Evolutionary conservation across 2,888 invertebrate genomes (phyloP).

Genomic region (Kryphioiulus occultus): DNA sequence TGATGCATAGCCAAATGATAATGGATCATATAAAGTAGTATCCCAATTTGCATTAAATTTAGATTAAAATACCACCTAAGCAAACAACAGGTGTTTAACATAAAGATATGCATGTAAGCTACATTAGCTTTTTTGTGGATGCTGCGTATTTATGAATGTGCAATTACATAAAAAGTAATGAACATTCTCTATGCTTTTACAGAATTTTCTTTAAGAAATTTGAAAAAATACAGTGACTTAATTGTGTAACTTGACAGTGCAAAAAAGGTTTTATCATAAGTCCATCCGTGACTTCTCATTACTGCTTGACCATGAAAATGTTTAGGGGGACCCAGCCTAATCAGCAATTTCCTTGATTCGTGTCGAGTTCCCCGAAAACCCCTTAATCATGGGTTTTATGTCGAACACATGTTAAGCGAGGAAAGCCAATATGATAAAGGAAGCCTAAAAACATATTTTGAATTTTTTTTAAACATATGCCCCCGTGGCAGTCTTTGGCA

Average conservation of each 20-base stretch:
- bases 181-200: no score
- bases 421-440: slow-evolving; percentile 39
- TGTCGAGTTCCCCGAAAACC: slow-evolving; percentile 13
- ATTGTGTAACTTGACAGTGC: no score
- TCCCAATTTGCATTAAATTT: background rate
- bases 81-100: slow-evolving; percentile 17
- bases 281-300: background rate
- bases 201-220: no score
- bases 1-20: background rate
- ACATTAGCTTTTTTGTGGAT: background rate
- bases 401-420: slow-evolving; percentile 39
- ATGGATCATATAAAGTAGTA: background rate
- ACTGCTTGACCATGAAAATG: slow-evolving; percentile 26
- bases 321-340: background rate
- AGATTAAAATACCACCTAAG: background rate
- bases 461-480: background rate
- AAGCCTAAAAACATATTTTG: background rate
- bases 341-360: slow-evolving; percentile 29
- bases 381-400: slow-evolving; percentile 37
- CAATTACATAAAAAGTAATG: no score
- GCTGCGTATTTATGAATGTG: no score
- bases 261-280: background rate
- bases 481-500: background rate
- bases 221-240: no score
- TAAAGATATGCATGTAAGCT: no score